Evolutionary conservation across 2,113 vertebrate species (phyloP).

Genomic region (Platysternon megacephalum): DNA sequence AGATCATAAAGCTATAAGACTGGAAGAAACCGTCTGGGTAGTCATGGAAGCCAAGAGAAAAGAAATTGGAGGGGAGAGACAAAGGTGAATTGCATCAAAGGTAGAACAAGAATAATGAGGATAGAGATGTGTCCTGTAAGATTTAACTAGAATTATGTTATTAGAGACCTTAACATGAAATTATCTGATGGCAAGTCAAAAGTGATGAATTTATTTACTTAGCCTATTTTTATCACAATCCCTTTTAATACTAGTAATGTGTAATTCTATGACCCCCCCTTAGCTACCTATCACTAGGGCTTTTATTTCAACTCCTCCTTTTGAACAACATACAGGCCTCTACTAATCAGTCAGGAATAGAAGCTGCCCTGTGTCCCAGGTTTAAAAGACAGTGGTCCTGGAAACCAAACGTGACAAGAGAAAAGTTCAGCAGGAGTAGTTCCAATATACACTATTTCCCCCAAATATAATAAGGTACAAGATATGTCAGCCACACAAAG

Average conservation of each 20-base stretch:
- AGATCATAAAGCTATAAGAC: background rate
- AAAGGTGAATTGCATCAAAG: background rate
- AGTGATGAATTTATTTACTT: background rate
- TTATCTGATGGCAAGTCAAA: conserved; percentile 35
- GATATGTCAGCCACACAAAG: background rate
- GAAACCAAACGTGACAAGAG: conserved; percentile 9
- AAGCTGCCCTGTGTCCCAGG: conserved; percentile 35
- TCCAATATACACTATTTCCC: conserved; percentile 32
- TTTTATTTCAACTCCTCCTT: conserved; percentile 56
- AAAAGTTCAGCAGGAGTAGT: conserved; percentile 8
- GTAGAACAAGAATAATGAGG: conserved; percentile 3
- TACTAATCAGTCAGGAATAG: conserved; percentile 37
- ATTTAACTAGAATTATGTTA: conserved; percentile 28
- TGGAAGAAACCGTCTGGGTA: too few relatives aligned
- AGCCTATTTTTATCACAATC: conserved; percentile 31
- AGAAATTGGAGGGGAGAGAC: conserved; percentile 53
- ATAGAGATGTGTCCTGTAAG: background rate
- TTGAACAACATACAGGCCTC: conserved; percentile 50
- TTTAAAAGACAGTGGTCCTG: background rate
- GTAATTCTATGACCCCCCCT: conserved; percentile 30
- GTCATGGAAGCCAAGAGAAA: background rate
- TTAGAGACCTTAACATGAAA: conserved; percentile 34
- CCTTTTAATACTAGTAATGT: conserved; percentile 48
- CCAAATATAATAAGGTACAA: conserved; percentile 5
- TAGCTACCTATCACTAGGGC: conserved; percentile 51